Base-by-base conservation (phyloP, 2,888 invertebrate genomes). In the Andrena trimmerana region DNA sequence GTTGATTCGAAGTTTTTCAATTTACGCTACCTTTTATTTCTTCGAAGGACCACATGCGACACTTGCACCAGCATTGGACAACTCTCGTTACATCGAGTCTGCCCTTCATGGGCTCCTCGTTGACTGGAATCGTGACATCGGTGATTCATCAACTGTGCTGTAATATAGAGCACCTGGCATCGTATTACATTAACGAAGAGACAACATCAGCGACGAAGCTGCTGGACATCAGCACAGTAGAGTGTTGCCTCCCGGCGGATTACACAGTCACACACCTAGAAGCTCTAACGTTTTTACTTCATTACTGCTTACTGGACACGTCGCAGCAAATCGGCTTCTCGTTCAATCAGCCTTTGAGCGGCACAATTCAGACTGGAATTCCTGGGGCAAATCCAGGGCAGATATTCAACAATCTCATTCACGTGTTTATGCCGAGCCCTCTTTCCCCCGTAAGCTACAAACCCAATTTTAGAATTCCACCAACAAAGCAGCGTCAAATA, bases 61-160 rank as follows among this genome's bases (percentile, higher is more conserved):
- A 97, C 90, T 93, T 97, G 85, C 98, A 98, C 93, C 96, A 96
- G 84, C 97, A 97, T 90, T 98, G 98, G 98, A 96, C 98, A 48
- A 96, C 97, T 82, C 95, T 98, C 93, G 96, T 98, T 8, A 97
- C 97, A 0, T 96, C 97, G 31, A 96, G 97, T 72, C 94, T 98
- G 54, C 98, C 97, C 10, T 98, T 97, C 93, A 96, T 98, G 93
- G 97, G 96, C 57, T 96, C 96, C 62, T 96, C 97, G 10, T 94
- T 98, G 16, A 96, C 97, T 27, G 96, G 97, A 87, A 96, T 98
- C 74, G 96, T 97, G 0, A 96, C 97, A 65, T 96, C 96, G 86
- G 97, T 97, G 0, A 96, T 97, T 59, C 97, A 97, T 89, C 97
- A 98, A 91, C 94, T 98, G 70, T 97, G 97, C 92, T 95, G 95